phyloP scores from a whole-genome alignment of 53 echinoderm and acorn worm species.

The Astropecten irregularis region DNA sequence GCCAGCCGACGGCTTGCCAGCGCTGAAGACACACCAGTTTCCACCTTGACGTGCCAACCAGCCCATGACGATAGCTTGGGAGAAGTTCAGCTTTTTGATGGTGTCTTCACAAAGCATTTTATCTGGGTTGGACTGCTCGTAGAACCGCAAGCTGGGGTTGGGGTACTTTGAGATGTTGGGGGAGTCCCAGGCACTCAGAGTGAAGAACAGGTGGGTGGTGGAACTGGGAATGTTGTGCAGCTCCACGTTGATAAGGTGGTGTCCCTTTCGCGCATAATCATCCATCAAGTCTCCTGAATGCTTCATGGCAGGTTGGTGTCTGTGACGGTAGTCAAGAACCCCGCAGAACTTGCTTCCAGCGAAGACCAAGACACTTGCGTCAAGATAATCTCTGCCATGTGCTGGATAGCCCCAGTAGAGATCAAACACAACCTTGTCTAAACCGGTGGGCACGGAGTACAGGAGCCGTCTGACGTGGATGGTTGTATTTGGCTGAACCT shows the following conservation, averaged over 20 bases:
- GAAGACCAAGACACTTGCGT: slow-evolving; percentile 45
- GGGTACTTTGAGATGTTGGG: slow-evolving; percentile 35
- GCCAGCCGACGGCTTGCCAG: slow-evolving; percentile 47
- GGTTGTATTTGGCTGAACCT: slow-evolving; percentile 26
- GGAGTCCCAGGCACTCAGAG: slow-evolving; percentile 49
- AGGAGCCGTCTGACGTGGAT: slow-evolving; percentile 51
- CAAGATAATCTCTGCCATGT: slow-evolving; percentile 32
- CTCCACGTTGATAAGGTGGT: slow-evolving; percentile 49
- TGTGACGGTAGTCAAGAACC: slow-evolving; percentile 26
- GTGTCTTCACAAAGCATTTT: slow-evolving; percentile 53
- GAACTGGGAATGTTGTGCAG: slow-evolving; percentile 37
- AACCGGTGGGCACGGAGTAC: slow-evolving; percentile 26
- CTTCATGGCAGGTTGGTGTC: neutral
- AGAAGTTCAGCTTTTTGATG: slow-evolving; percentile 40
- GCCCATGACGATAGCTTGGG: slow-evolving; percentile 53
- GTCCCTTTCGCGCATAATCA: slow-evolving; percentile 2
- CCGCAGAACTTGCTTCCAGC: neutral
- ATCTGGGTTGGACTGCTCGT: slow-evolving; percentile 49
- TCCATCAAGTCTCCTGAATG: slow-evolving; percentile 64
- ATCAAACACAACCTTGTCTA: slow-evolving; percentile 61
- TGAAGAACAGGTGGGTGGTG: slow-evolving; percentile 55
- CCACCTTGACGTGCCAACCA: slow-evolving; percentile 33
- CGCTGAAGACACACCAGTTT: slow-evolving; percentile 45
- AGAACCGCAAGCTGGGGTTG: slow-evolving; percentile 56
- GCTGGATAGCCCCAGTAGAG: slow-evolving; percentile 58